Base-by-base conservation (phyloP, 2,888 invertebrate genomes). In the Gerris lacustris region DNA sequence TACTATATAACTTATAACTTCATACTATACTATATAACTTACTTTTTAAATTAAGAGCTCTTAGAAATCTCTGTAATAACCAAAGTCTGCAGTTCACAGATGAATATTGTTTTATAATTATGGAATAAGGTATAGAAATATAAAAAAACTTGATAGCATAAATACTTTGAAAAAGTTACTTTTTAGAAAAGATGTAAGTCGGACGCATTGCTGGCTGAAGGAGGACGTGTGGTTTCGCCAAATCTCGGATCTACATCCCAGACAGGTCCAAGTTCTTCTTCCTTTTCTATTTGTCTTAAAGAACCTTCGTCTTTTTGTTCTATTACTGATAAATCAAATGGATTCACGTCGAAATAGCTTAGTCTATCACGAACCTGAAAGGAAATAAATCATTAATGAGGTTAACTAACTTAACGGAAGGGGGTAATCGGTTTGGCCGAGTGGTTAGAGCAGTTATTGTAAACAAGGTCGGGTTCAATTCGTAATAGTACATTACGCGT, bases 261-360 rank as follows among this genome's bases (percentile, higher is more conserved):
- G 9, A 15, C 2, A 9, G 9, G 9, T 55, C 55, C 55, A 11
- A 11, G 11, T 9, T 15, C 15, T 2, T 11, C 9, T 15, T 55
- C 55, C 15, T 55, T 15, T 31, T 31, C 31, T 31, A 31, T 31
- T 31, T 31, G 31, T 31, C 31, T 31, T 31, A 31, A 1, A 55
- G 55, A 55, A 11, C 11, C 9, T 9, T 15, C 15, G 11, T 9
- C 9, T 55, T 55, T 15, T 55, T 92, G 92, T 6, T 86, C 85
- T 74, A 92, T 86, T 75, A 89, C 86, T 73, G 89, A 90, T 74
- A 92, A 80, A 77, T 89, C 89, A 80, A 83, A 90, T 0, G 91
- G 90, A 79, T 90, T 88, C n/a, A 92, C 86, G 67, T 88, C 88
- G 78, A 82, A 87, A 0, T 82, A 81, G 0, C 85, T 80, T 72